Evolutionary conservation across 2,797 vertebrate genomes (phyloP), one percentile per base, ranked within the genome.

Genomic region (Pygocentrus nattereri): DNA sequence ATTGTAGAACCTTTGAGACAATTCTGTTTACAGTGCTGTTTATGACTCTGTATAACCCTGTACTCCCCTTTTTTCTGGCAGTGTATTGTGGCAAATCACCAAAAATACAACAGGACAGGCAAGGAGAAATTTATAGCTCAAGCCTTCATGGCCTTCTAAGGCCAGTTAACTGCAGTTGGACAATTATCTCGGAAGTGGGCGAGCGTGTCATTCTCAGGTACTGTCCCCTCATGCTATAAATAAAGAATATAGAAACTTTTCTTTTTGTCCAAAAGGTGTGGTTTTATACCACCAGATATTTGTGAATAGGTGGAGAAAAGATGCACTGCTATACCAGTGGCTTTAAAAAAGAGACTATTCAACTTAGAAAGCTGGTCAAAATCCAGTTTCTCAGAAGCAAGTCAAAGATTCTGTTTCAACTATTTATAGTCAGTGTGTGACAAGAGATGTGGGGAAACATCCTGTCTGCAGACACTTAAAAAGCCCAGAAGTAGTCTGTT

Each of bases 131-230:
- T 74, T 78, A 78, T 56, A 94, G 93, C 83, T 93, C 93, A 16
- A 83, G 88, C 8, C 91, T 90, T 82, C 85, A 90, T 89, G 91
- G 90, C 78, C 90, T 91, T 23, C 90, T 91, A 64, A 90, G 77
- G 0, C 88, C 86, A 19, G 83, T 88, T 19, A 95, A 95, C 90
- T 96, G 95, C 84, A 92, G 86, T 88, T 97, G 96, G 96, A 15
- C 94, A 80, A 96, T 97, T 84, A 85, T 86, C 47, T 93, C 94
- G 58, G 80, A 68, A 16, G 90, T 92, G 69, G 92, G 89, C 7
- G 91, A 96, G 56, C 94, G 93, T 0, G 88, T 97, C 0, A 88
- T 95, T 4, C 78, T 97, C 88, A 96, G 96, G 96, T 97, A 77
- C 11, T 19, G 13, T 25, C 15, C 0, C 56, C 49, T 71, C 12